Percentiles rank a stretch among this genome's conserved stretches.
These are phyloP conservation scores for Chelidonichthys spinosus DNA, from an alignment of 2,797 vertebrate genomes.

Conservation along the genomic window DNA sequence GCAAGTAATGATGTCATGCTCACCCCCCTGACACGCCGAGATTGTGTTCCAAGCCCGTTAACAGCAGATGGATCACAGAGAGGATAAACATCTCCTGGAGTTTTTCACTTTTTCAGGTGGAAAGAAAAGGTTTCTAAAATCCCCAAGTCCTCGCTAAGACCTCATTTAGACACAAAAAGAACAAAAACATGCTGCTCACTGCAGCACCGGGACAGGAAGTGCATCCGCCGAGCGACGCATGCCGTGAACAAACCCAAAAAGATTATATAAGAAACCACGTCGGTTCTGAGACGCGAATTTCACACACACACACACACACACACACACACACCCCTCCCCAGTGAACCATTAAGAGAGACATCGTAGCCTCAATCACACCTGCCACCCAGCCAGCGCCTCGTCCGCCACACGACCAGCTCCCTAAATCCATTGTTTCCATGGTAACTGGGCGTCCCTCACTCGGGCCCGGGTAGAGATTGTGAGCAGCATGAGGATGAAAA, in stretches of 20 bases:
- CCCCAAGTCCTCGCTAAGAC: background rate
- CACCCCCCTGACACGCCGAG: no score
- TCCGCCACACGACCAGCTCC: constrained; percentile 62
- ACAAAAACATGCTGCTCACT: constrained; percentile 10
- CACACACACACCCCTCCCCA: constrained; percentile 28
- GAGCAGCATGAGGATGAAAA: constrained; percentile 57
- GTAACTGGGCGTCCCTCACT: constrained; percentile 61
- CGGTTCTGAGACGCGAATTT: constrained; percentile 30
- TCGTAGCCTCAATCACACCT: constrained; percentile 72
- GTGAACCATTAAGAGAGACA: constrained; percentile 60
- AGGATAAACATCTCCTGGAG: no score
- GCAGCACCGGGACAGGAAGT: constrained; percentile 6
- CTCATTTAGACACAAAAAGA: background rate
- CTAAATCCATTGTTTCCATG: constrained; percentile 70
- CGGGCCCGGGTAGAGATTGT: constrained; percentile 18
- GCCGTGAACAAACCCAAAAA: background rate
- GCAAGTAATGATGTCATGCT: no score
- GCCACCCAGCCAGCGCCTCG: constrained; percentile 63
- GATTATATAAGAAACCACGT: constrained; percentile 25
- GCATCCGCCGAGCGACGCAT: constrained; percentile 25
- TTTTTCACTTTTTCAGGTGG: background rate
- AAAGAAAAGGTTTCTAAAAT: background rate
- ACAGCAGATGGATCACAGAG: no score
- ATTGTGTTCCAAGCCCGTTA: no score
- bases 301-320: no score